These are phyloP conservation scores for Plebejus anna DNA, from an alignment of 2,888 invertebrate species.

Conservation along the genomic window DNA sequence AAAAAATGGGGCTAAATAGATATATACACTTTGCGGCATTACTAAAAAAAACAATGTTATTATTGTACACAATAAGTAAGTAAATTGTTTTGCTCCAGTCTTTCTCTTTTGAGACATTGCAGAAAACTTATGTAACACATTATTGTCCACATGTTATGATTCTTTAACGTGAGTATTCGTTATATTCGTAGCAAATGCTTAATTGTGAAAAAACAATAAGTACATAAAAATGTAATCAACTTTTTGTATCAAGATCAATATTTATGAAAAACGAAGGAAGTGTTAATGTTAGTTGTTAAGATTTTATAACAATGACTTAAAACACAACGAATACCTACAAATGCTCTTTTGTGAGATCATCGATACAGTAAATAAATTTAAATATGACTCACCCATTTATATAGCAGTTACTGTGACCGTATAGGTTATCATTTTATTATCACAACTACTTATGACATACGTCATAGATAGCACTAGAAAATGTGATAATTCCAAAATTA, in stretches of 20 bases:
- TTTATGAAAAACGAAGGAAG: background rate
- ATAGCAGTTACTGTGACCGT: constrained; percentile 70
- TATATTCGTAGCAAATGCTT: background rate
- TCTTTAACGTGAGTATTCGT: background rate
- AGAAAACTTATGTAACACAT: background rate
- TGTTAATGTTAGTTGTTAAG: background rate
- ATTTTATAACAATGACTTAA: constrained; percentile 38
- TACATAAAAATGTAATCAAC: background rate
- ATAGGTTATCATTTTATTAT: constrained; percentile 75
- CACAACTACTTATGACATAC: constrained; percentile 50
- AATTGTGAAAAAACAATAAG: background rate
- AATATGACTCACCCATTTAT: constrained; percentile 77
- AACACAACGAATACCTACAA: constrained; percentile 41
- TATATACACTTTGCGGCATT: background rate
- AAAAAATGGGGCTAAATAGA: too few relatives aligned
- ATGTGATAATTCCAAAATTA: background rate
- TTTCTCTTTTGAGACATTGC: background rate
- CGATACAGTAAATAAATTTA: constrained; percentile 79
- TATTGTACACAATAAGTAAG: background rate
- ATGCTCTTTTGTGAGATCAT: constrained; percentile 70
- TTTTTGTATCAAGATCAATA: background rate
- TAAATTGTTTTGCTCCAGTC: background rate
- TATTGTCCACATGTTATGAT: background rate
- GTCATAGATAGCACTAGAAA: constrained; percentile 43
- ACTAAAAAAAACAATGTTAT: background rate